These are phyloP conservation scores for Syrphus vitripennis DNA, from an alignment of 2,888 invertebrate species.

Conservation along the genomic window DNA sequence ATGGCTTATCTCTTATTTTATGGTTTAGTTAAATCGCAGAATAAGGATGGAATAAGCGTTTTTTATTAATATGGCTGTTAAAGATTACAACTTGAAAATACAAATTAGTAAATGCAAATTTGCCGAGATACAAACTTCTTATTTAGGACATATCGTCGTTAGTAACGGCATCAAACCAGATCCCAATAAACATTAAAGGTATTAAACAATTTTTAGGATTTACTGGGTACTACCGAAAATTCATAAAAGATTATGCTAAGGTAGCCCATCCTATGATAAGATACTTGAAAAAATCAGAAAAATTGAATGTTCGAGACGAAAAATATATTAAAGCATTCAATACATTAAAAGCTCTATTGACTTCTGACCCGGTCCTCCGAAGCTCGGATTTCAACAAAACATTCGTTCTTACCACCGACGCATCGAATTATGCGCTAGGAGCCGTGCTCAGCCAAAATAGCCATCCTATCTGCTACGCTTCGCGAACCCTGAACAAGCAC, in stretches of 20 bases:
- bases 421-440: neutral
- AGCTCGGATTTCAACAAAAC: neutral
- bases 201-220: neutral
- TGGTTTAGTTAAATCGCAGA: too few relatives aligned
- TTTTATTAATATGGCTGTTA: too few relatives aligned
- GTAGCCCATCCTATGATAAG: neutral
- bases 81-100: neutral
- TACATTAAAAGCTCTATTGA: neutral
- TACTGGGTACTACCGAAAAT: too few relatives aligned
- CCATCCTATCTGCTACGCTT: neutral
- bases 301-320: neutral
- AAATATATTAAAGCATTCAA: neutral
- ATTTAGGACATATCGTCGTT: neutral
- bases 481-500: neutral
- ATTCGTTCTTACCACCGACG: constrained; percentile 13
- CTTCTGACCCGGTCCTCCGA: neutral
- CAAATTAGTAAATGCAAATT: neutral
- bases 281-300: neutral
- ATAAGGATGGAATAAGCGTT: too few relatives aligned
- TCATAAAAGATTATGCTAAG: too few relatives aligned
- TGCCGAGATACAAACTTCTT: neutral
- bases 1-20: too few relatives aligned
- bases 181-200: neutral
- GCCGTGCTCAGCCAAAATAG: neutral
- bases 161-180: neutral